phyloP scores from a whole-genome alignment of 2,888 invertebrate species.

The Syrista parreyssii region DNA sequence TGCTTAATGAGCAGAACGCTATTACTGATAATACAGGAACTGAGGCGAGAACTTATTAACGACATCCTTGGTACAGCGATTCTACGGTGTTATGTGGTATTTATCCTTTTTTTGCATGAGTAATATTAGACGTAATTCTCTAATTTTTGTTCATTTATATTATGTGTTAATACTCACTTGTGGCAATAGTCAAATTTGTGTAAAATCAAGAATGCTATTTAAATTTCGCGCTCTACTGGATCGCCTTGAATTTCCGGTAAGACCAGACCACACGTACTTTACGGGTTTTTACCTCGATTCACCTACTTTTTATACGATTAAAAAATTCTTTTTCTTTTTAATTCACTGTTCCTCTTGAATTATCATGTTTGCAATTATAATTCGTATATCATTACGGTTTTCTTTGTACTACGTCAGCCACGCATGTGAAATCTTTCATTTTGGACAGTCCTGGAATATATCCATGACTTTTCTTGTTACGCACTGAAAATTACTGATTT shows the following conservation, averaged over 20 bases:
- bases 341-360: background rate
- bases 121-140: background rate
- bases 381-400: background rate
- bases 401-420: background rate
- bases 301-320: background rate
- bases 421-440: background rate
- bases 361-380: background rate
- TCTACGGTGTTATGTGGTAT: background rate
- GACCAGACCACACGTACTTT: background rate
- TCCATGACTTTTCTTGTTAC: background rate
- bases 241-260: slow-evolving; percentile 29
- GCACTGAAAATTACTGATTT: background rate
- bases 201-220: slow-evolving; percentile 25
- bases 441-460: background rate
- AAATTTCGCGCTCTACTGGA: slow-evolving; percentile 33
- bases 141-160: background rate
- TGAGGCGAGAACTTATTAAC: slow-evolving; percentile 11
- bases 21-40: slow-evolving; percentile 19
- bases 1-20: slow-evolving; percentile 23
- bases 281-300: background rate
- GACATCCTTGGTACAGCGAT: background rate
- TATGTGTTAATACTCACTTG: background rate
- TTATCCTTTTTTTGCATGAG: background rate
- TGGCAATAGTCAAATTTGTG: slow-evolving; percentile 12
- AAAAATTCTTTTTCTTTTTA: background rate